Evolutionary conservation across 2,797 vertebrate genomes (phyloP).

Genomic region (Crocidura indochinensis): DNA sequence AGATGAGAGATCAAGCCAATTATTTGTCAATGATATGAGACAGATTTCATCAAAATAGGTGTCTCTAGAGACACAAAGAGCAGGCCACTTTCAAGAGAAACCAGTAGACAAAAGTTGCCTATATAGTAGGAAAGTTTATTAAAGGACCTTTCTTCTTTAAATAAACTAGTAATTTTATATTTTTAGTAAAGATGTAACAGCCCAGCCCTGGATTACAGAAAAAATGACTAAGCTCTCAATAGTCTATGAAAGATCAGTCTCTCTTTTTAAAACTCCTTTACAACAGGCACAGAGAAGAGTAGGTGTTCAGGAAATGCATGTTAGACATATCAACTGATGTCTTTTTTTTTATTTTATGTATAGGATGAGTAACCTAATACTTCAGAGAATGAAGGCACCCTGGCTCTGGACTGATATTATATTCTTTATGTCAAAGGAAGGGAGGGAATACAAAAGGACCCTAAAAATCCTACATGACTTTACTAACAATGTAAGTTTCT

Average conservation of each 20-base stretch:
- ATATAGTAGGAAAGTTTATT: not conserved
- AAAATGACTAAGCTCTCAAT: not conserved
- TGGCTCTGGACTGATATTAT: not conserved
- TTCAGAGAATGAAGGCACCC: not conserved
- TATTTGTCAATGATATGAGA: not conserved
- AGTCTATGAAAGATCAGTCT: not conserved
- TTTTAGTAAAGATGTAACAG: not conserved
- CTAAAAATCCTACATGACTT: not conserved
- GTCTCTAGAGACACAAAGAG: too few species aligned
- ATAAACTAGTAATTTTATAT: not conserved
- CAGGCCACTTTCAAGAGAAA: not conserved
- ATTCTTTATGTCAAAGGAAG: not conserved
- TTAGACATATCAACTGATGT: not conserved
- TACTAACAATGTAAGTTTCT: not conserved
- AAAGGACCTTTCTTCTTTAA: not conserved
- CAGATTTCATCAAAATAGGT: not conserved
- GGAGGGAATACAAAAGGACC: not conserved
- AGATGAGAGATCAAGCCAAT: too few species aligned
- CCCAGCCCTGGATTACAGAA: not conserved
- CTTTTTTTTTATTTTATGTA: not conserved
- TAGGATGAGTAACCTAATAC: not conserved
- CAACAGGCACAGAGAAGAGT: not conserved
- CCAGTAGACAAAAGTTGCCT: not conserved
- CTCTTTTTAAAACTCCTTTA: not conserved
- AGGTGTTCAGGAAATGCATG: not conserved